Evolutionary conservation across 2,888 invertebrate species (phyloP).

Genomic region (Hirtodrosophila duncani): DNA sequence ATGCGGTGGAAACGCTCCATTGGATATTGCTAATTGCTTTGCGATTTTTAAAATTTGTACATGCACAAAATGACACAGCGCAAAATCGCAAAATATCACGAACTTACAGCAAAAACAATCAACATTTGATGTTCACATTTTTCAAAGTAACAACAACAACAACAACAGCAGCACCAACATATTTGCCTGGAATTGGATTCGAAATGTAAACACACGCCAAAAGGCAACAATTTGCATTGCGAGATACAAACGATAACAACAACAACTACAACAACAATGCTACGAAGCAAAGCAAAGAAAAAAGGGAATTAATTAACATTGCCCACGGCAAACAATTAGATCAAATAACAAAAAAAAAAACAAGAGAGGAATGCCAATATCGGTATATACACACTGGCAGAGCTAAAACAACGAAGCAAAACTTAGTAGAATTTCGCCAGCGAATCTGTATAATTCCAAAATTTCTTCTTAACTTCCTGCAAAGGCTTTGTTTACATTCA

Average conservation of each 20-base stretch:
- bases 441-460: too few relatives aligned
- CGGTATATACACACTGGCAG: too few relatives aligned
- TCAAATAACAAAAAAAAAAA: constrained; percentile 26
- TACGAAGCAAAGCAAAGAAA: not conserved
- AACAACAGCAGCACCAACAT: constrained; percentile 21
- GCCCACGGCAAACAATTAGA: constrained; percentile 38
- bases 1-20: not conserved
- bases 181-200: constrained; percentile 28
- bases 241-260: constrained; percentile 19
- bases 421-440: too few relatives aligned
- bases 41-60: too few relatives aligned
- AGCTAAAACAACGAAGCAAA: too few relatives aligned
- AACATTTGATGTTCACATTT: constrained; percentile 22
- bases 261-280: constrained; percentile 8
- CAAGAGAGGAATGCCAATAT: too few relatives aligned
- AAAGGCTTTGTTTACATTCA: too few relatives aligned
- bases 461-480: too few relatives aligned
- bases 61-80: constrained; percentile 37
- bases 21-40: constrained; percentile 46
- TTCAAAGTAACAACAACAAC: constrained; percentile 12
- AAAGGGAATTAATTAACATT: constrained; percentile 42
- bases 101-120: constrained; percentile 37
- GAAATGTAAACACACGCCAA: constrained; percentile 45
- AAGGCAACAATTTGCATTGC: constrained; percentile 16
- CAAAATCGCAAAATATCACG: constrained; percentile 56